Percentiles rank a stretch among this genome's conserved stretches.
phyloP scores from a whole-genome alignment of 2,113 vertebrate genomes.

The Salvator merianae region DNA sequence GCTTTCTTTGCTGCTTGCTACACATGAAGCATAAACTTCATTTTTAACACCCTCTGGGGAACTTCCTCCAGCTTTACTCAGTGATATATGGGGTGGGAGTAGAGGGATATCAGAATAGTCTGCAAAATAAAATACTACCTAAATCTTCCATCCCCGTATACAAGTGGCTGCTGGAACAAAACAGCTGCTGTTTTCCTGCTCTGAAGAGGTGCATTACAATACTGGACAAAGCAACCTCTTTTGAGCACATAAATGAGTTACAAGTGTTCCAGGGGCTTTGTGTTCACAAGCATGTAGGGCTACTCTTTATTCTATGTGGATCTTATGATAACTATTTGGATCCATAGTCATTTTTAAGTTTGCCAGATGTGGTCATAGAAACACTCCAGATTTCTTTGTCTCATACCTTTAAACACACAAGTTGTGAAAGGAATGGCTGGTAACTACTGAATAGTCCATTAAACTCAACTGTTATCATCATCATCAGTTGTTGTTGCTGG shows the following conservation, averaged over 20 bases:
- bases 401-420: background rate
- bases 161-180: background rate
- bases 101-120: background rate
- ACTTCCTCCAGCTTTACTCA: background rate
- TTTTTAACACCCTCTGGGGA: background rate
- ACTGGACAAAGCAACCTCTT: slow-evolving; percentile 14
- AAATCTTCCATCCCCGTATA: background rate
- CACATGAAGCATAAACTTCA: too few relatives aligned
- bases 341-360: slow-evolving; percentile 4
- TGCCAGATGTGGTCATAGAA: background rate
- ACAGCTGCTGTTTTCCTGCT: background rate
- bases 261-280: background rate
- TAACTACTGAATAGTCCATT: rapidly evolving
- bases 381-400: background rate
- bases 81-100: slow-evolving; percentile 2
- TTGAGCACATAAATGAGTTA: slow-evolving; percentile 30
- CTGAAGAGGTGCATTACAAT: background rate
- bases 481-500: too few relatives aligned
- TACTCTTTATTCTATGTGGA: background rate
- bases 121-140: background rate
- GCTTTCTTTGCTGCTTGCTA: background rate
- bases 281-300: background rate
- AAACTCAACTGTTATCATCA: too few relatives aligned
- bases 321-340: slow-evolving; percentile 5
- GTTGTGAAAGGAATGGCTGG: background rate